Evolutionary conservation across 2,797 vertebrate species (phyloP).

Genomic region (Malurus splendens): DNA sequence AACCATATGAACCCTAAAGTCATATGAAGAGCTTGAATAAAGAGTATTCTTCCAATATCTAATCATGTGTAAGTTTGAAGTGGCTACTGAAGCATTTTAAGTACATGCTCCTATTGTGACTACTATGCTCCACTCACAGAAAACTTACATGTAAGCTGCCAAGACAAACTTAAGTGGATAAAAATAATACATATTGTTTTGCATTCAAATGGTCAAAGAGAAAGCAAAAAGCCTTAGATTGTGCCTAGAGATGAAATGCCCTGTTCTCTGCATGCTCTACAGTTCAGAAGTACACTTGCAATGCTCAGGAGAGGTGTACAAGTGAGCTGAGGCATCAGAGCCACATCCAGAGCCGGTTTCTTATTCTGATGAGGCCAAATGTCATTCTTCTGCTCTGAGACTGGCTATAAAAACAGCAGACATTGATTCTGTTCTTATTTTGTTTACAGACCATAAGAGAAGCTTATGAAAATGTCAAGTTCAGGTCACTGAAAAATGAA

Average conservation of each 20-base stretch:
- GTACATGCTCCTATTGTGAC: background rate
- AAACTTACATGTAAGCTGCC: background rate
- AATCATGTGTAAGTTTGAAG: background rate
- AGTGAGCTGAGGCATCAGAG: background rate
- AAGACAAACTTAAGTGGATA: background rate
- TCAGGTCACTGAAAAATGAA: conserved; percentile 5
- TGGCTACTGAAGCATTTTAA: background rate
- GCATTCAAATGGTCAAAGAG: background rate
- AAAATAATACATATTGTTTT: background rate
- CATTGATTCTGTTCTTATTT: conserved; percentile 18
- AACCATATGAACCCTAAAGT: background rate
- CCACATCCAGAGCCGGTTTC: background rate
- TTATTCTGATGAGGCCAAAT: conserved; percentile 8
- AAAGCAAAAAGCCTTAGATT: background rate
- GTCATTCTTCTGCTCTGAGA: background rate
- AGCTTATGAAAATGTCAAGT: conserved; percentile 12
- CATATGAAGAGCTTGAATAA: background rate
- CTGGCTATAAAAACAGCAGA: background rate
- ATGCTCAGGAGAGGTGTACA: background rate
- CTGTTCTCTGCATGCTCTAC: background rate
- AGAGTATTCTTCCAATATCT: background rate
- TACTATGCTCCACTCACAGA: background rate
- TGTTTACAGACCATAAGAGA: background rate
- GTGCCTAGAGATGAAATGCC: background rate
- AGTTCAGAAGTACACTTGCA: background rate